phyloP scores from a whole-genome alignment of 1,140 invertebrate genomes.

The Saccostrea echinata region DNA sequence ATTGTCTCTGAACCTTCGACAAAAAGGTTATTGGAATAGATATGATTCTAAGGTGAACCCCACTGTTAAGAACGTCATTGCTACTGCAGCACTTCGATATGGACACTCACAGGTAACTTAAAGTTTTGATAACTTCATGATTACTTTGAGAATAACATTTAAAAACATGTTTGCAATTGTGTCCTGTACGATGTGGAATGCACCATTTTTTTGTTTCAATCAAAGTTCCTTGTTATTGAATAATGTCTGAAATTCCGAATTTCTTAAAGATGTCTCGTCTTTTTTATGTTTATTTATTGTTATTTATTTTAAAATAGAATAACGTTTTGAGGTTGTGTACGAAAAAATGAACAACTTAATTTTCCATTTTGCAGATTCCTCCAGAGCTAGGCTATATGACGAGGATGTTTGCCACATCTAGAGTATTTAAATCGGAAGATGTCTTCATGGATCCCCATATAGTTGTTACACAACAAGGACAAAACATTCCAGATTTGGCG shows the following conservation, averaged over 20 bases:
- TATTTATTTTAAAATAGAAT: not conserved
- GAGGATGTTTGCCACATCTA: not conserved
- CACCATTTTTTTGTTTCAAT: too few relatives aligned
- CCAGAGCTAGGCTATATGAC: not conserved
- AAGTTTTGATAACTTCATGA: too few relatives aligned
- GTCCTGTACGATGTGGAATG: not conserved
- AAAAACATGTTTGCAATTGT: not conserved
- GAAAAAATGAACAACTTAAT: not conserved
- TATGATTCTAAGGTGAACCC: conserved; percentile 91
- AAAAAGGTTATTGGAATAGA: conserved; percentile 75
- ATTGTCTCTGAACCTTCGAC: not conserved
- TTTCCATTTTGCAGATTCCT: not conserved
- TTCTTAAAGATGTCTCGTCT: not conserved
- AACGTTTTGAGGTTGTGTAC: not conserved
- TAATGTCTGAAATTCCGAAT: too few relatives aligned
- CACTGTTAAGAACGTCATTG: conserved; percentile 95
- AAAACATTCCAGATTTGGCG: not conserved
- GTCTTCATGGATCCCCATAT: conserved; percentile 4
- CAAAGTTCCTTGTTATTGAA: too few relatives aligned
- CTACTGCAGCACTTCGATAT: conserved; percentile 95
- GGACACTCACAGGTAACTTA: conserved; percentile 87
- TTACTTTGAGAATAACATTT: not conserved
- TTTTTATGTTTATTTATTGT: not conserved
- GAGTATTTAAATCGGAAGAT: not conserved
- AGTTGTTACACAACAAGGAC: not conserved